Evolutionary conservation across 2,113 vertebrate genomes (phyloP).

Genomic region (Pelecanus crispus): DNA sequence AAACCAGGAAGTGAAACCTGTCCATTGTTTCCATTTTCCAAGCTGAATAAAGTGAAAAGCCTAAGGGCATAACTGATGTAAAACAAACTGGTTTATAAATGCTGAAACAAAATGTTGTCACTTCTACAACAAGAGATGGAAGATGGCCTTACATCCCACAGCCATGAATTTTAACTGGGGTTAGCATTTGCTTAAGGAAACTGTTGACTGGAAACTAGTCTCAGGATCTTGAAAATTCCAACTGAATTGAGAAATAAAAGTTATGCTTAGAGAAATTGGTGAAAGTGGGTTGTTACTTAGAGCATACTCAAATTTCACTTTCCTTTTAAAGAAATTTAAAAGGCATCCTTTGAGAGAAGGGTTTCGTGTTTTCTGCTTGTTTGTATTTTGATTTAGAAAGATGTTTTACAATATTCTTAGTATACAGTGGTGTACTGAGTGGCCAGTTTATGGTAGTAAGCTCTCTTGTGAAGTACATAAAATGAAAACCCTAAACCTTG

Average conservation of each 20-base stretch:
- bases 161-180: neutral
- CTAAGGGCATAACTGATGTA: neutral
- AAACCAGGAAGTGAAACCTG: constrained; percentile 25
- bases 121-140: neutral
- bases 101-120: neutral
- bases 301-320: neutral
- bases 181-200: neutral
- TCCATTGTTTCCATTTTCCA: neutral
- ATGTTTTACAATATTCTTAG: too few relatives aligned
- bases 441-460: too few relatives aligned
- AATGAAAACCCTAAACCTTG: too few relatives aligned
- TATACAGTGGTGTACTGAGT: too few relatives aligned
- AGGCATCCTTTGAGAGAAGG: too few relatives aligned
- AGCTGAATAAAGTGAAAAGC: neutral
- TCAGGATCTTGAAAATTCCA: neutral
- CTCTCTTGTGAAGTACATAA: too few relatives aligned
- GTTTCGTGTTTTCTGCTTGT: too few relatives aligned
- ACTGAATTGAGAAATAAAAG: neutral
- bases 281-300: neutral
- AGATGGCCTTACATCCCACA: neutral
- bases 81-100: neutral
- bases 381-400: too few relatives aligned
- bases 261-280: neutral
- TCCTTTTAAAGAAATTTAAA: neutral
- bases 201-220: neutral